A percentile compares a stretch with the other conserved stretches of the same genome.
These are phyloP conservation scores for Coelopa frigida DNA, from an alignment of 1,140 invertebrate species.

Conservation along the genomic window DNA sequence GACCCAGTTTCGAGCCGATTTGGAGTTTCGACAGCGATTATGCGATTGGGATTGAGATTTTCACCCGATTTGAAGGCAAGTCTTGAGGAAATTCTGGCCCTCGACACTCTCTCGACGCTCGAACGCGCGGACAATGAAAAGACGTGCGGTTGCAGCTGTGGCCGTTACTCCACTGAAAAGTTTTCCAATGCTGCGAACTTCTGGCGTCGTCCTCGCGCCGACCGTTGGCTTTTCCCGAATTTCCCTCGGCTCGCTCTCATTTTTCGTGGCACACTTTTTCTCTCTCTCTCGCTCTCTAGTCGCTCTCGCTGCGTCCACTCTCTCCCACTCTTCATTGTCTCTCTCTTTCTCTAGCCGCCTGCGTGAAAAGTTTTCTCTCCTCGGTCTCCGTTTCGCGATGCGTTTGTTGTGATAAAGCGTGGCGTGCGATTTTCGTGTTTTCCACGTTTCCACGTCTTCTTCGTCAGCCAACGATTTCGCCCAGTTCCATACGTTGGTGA, in stretches of 20 bases:
- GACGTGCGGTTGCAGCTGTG: constrained; percentile 37
- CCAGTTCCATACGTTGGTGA: no score
- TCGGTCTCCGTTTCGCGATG: no score
- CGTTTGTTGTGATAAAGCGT: no score
- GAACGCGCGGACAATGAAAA: constrained; percentile 8
- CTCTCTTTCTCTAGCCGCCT: constrained; percentile 6
- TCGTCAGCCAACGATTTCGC: no score
- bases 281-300: neutral
- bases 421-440: no score
- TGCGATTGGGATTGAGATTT: no score
- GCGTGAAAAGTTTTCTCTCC: no score
- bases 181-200: constrained; percentile 14
- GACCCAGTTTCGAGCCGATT: no score
- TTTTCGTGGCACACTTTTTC: no score
- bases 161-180: constrained; percentile 32
- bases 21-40: no score
- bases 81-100: constrained; percentile 3
- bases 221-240: constrained; percentile 18
- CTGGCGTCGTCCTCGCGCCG: constrained; percentile 20
- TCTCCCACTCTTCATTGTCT: constrained; percentile 10
- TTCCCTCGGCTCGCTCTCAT: constrained; percentile 5
- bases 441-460: no score
- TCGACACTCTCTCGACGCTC: constrained; percentile 4
- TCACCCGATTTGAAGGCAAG: constrained; percentile 11
- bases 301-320: neutral